Evolutionary conservation across 2,797 vertebrate species (phyloP).

Genomic region (Hirundo rustica): DNA sequence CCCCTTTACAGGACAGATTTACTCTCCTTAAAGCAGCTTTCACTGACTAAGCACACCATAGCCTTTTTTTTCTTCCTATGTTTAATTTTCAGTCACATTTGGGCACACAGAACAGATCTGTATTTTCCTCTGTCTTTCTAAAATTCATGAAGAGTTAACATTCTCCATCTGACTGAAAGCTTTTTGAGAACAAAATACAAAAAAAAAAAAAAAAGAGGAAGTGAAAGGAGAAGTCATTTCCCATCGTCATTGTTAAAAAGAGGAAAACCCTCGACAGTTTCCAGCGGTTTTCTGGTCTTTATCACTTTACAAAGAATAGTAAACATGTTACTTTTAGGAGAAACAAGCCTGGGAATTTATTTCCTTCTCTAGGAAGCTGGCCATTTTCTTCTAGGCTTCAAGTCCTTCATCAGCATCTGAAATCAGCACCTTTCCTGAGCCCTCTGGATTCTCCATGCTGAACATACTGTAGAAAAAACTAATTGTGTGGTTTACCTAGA

Average conservation of each 20-base stretch:
- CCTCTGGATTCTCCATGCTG: background rate
- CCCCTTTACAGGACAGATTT: background rate
- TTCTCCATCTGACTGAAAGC: background rate
- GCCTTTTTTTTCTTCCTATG: background rate
- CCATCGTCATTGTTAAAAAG: background rate
- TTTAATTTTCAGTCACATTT: background rate
- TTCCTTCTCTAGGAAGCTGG: background rate
- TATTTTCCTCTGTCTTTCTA: background rate
- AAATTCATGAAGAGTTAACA: background rate
- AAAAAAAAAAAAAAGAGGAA: constrained; percentile 9
- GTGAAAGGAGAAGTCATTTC: background rate
- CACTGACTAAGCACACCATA: background rate
- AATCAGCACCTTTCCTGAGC: background rate
- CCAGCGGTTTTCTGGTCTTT: background rate
- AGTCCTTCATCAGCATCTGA: background rate
- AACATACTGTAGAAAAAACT: background rate
- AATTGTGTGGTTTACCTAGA: background rate
- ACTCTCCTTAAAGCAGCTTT: background rate
- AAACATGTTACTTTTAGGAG: background rate
- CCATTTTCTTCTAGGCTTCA: background rate
- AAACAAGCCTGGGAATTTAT: background rate
- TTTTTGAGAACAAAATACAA: background rate
- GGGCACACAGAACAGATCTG: background rate
- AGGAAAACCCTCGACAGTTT: background rate
- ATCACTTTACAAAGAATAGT: background rate